Conservation (phyloP, 2,888 invertebrate species). For the Drosophila setosimentum region DNA sequence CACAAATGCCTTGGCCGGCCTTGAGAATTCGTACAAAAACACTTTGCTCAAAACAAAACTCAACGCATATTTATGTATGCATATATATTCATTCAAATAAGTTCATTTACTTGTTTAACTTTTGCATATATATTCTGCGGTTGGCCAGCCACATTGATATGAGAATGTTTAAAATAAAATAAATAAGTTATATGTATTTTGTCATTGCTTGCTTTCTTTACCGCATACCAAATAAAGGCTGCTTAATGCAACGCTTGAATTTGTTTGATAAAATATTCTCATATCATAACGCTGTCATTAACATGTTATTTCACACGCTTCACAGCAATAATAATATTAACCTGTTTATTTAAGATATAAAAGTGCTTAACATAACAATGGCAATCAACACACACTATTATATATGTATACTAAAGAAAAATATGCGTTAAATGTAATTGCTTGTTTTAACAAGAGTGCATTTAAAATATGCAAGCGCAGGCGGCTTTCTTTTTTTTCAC, state of each 20-base stretch:
- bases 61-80: too few species aligned
- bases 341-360: background rate
- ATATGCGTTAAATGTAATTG: conserved; percentile 4
- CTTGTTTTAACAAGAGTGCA: background rate
- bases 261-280: conserved; percentile 30
- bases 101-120: conserved; percentile 53
- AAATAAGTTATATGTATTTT: conserved; percentile 10
- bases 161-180: conserved; percentile 11
- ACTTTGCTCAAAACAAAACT: too few species aligned
- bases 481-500: background rate
- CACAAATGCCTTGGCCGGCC: conserved; percentile 59
- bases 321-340: conserved; percentile 7
- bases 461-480: conserved; percentile 16
- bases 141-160: conserved; percentile 27
- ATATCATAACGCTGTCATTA: conserved; percentile 40
- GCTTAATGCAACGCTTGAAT: conserved; percentile 35
- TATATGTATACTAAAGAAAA: background rate
- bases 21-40: conserved; percentile 54
- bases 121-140: conserved; percentile 48
- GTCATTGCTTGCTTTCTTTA: conserved; percentile 19
- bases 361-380: conserved; percentile 12
- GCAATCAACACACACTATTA: conserved; percentile 3
- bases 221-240: conserved; percentile 23
- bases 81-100: conserved; percentile 43
- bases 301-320: conserved; percentile 52